Evolutionary conservation across 2,888 invertebrate species (phyloP).

Genomic region (Heteromyza rotundicornis): DNA sequence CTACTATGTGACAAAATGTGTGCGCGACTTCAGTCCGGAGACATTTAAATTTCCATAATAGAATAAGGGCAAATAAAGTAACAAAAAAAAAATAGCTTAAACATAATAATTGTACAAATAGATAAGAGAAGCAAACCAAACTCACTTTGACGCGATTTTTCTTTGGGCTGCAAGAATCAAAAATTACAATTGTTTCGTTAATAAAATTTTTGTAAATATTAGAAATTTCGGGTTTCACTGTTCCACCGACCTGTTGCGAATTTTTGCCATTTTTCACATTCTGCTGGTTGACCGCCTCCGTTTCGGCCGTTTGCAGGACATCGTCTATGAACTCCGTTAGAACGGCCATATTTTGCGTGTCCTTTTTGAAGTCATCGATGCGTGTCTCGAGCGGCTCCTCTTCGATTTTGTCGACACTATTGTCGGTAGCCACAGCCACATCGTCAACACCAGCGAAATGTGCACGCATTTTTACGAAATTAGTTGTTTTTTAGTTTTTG

Average conservation of each 20-base stretch:
- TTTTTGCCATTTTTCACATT: slow-evolving; percentile 58
- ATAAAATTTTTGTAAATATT: slow-evolving; percentile 4
- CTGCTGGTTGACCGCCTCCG: slow-evolving; percentile 67
- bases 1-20: slow-evolving; percentile 53
- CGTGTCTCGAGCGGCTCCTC: slow-evolving; percentile 61
- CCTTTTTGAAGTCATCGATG: slow-evolving; percentile 68
- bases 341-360: slow-evolving; percentile 68
- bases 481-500: slow-evolving; percentile 16
- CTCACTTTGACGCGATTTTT: slow-evolving; percentile 54
- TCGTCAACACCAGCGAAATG: slow-evolving; percentile 47
- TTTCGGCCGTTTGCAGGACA: slow-evolving; percentile 68
- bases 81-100: slow-evolving; percentile 3
- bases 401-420: slow-evolving; percentile 30
- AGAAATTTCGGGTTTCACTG: slow-evolving; percentile 14
- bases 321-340: slow-evolving; percentile 69
- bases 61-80: slow-evolving; percentile 7
- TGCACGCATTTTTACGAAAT: slow-evolving; percentile 48
- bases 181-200: background rate
- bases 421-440: slow-evolving; percentile 8
- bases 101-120: slow-evolving; percentile 5
- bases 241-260: slow-evolving; percentile 63
- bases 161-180: slow-evolving; percentile 44
- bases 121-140: slow-evolving; percentile 25
- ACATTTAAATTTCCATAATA: slow-evolving; percentile 52
- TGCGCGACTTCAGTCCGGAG: slow-evolving; percentile 47